Evolutionary conservation across 2,113 vertebrate genomes (phyloP).

Genomic region (Chelonoidis abingdonii): DNA sequence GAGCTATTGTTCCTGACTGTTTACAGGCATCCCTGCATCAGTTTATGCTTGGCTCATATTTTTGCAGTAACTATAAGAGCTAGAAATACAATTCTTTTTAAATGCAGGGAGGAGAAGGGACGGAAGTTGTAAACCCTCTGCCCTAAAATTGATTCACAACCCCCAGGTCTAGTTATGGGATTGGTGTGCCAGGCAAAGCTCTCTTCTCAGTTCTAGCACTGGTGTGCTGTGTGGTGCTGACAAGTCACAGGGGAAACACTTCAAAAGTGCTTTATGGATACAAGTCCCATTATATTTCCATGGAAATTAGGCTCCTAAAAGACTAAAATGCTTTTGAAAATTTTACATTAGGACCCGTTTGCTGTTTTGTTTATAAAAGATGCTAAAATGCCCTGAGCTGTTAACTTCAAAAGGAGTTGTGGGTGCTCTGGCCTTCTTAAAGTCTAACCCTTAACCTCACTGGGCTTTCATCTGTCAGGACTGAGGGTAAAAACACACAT

Average conservation of each 20-base stretch:
- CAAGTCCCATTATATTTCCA: neutral
- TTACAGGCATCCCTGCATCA: neutral
- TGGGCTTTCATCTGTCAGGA: neutral
- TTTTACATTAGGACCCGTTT: neutral
- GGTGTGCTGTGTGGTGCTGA: neutral
- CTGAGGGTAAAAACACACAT: neutral
- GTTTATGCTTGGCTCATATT: neutral
- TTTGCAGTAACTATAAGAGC: neutral
- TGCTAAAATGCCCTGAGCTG: neutral
- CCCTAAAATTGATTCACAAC: neutral
- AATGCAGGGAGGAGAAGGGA: neutral
- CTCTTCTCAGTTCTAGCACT: neutral
- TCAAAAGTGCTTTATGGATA: neutral
- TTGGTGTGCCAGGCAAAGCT: neutral
- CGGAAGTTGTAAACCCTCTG: accelerated
- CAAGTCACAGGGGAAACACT: neutral
- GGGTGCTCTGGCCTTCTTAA: neutral
- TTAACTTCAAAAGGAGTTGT: neutral
- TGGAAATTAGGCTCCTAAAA: neutral
- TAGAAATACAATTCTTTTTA: neutral
- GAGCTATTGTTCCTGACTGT: neutral
- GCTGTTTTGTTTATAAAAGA: neutral
- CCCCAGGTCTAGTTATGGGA: neutral
- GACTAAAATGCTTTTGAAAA: neutral
- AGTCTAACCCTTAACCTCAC: neutral